Evolutionary conservation across 2,888 invertebrate species (phyloP).

Genomic region (Nineta flava): DNA sequence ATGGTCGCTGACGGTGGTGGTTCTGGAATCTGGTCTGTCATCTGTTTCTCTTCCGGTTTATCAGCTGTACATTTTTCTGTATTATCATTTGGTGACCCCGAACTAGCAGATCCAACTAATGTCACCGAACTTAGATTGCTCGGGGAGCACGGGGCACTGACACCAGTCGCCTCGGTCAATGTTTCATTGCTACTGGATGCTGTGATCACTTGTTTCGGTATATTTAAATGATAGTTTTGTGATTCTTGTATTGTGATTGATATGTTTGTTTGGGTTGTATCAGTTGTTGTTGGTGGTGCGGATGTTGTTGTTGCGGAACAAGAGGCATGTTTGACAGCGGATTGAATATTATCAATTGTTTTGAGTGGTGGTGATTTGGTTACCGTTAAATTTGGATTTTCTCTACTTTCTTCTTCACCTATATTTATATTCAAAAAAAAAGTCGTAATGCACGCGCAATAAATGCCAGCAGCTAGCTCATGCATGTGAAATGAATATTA

Average conservation of each 20-base stretch:
- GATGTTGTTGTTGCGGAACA: not conserved
- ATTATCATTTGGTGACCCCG: slow-evolving; percentile 26
- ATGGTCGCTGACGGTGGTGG: not conserved
- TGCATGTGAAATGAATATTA: too few relatives aligned
- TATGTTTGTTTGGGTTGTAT: slow-evolving; percentile 25
- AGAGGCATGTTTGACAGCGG: too few relatives aligned
- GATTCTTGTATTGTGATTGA: slow-evolving; percentile 30
- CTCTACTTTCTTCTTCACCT: slow-evolving; percentile 30
- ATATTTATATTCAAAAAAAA: slow-evolving; percentile 7
- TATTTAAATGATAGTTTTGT: slow-evolving; percentile 47
- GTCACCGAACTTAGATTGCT: slow-evolving; percentile 60
- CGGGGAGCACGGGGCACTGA: slow-evolving; percentile 51
- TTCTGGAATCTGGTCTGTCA: too few relatives aligned
- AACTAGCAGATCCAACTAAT: slow-evolving; percentile 41
- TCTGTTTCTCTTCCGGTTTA: slow-evolving; percentile 8
- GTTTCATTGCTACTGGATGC: slow-evolving; percentile 65
- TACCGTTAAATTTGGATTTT: slow-evolving; percentile 15
- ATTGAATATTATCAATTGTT: slow-evolving; percentile 13
- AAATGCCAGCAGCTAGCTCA: not conserved
- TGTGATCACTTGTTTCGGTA: slow-evolving; percentile 51
- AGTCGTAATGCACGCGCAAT: slow-evolving; percentile 8
- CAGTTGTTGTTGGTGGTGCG: not conserved
- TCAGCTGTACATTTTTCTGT: not conserved
- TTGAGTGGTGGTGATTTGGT: slow-evolving; percentile 18
- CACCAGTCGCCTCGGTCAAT: slow-evolving; percentile 31